A percentile compares a stretch with the other conserved stretches of the same genome.
phyloP scores from a whole-genome alignment of 2,797 vertebrate species.

The Crypturellus tataupa region DNA sequence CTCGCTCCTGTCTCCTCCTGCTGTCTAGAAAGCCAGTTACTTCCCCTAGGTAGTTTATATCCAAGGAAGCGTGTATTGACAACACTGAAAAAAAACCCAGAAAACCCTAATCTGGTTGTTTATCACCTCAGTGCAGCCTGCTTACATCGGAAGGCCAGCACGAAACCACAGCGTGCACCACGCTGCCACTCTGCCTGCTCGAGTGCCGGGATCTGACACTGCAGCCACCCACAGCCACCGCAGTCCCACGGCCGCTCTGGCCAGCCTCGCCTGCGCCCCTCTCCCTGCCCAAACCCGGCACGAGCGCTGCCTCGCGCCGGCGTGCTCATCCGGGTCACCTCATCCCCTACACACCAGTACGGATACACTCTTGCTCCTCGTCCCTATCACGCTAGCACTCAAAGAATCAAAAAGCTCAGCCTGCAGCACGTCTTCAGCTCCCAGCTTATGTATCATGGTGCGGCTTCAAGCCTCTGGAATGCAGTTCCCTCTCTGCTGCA shows the following conservation, averaged over 20 bases:
- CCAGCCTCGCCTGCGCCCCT: background rate
- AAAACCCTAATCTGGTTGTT: background rate
- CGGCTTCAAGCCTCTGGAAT: background rate
- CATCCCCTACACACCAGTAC: rapidly evolving
- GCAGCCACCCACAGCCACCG: background rate
- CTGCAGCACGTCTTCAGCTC: background rate
- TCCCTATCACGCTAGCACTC: background rate
- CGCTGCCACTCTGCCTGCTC: background rate
- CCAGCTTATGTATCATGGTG: background rate
- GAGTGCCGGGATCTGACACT: background rate
- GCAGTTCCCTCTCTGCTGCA: background rate
- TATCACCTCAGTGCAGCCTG: background rate
- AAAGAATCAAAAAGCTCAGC: background rate
- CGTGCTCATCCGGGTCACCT: background rate
- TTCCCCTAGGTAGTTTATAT: background rate
- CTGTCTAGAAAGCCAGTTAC: background rate
- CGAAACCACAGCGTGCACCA: background rate
- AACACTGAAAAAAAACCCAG: background rate
- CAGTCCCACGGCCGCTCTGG: background rate
- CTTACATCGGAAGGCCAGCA: background rate
- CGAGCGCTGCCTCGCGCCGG: background rate
- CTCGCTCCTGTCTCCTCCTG: background rate
- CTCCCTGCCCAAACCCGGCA: background rate
- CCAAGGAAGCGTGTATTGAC: background rate
- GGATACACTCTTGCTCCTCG: background rate